These are phyloP conservation scores for Tichodroma muraria DNA, from an alignment of 2,113 vertebrate species.

Conservation along the genomic window DNA sequence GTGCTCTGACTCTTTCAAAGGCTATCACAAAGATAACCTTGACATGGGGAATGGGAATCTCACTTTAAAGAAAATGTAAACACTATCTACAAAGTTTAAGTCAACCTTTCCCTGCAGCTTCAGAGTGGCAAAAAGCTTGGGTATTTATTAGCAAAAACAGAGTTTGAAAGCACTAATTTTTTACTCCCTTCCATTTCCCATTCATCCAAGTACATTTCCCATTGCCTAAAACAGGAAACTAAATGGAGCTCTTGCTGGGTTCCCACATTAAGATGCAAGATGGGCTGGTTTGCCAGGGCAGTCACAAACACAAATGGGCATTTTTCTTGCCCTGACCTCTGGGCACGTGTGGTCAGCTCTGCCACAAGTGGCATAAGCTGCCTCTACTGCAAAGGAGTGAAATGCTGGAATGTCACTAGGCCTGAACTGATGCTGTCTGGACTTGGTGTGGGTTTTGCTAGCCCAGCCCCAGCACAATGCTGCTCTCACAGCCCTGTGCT, in stretches of 20 bases:
- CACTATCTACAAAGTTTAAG: background rate
- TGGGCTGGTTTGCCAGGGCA: background rate
- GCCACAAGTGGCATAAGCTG: background rate
- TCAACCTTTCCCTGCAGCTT: background rate
- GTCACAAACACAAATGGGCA: background rate
- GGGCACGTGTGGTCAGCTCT: rapidly evolving
- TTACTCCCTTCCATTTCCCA: background rate
- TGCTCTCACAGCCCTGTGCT: background rate
- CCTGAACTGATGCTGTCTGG: background rate
- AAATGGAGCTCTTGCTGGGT: background rate
- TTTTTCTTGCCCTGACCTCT: background rate
- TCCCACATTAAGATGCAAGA: background rate
- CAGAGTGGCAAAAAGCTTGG: background rate
- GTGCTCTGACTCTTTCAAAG: constrained; percentile 53
- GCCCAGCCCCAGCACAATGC: background rate
- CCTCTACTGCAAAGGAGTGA: background rate
- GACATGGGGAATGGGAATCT: background rate
- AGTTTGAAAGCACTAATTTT: background rate
- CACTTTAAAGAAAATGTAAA: constrained; percentile 31
- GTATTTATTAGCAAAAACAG: background rate
- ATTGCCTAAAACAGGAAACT: background rate
- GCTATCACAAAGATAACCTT: constrained; percentile 63
- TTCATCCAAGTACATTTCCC: background rate
- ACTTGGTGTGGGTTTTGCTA: background rate
- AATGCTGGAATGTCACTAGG: background rate